phyloP scores from a whole-genome alignment of 2,888 invertebrate species.

The Schizaphis graminum region DNA sequence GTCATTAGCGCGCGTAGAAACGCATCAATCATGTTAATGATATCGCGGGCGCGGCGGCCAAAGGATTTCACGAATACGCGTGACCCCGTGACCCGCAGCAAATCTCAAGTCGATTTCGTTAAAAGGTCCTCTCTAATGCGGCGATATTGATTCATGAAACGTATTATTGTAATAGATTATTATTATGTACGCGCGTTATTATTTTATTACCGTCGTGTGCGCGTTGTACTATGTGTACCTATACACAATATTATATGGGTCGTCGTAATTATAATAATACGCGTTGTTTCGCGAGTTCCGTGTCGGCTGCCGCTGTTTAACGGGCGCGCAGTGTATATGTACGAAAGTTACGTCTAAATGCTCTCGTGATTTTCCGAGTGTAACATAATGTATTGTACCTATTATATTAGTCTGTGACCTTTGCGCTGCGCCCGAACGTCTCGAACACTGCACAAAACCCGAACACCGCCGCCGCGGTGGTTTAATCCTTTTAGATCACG shows the following conservation, averaged over 20 bases:
- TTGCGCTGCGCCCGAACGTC: neutral
- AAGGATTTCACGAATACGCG: neutral
- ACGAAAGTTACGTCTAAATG: conserved; percentile 23
- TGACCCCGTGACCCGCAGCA: neutral
- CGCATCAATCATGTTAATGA: conserved; percentile 42
- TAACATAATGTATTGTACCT: neutral
- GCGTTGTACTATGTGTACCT: neutral
- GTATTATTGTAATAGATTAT: neutral
- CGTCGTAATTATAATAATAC: neutral
- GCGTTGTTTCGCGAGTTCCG: neutral
- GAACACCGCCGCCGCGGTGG: neutral
- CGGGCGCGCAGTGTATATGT: neutral
- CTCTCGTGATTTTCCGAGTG: conserved; percentile 22
- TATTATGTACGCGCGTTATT: neutral
- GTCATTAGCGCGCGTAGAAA: conserved; percentile 25
- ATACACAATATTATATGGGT: too few relatives aligned
- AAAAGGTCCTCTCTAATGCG: neutral
- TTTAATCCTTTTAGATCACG: neutral
- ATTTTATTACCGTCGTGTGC: neutral
- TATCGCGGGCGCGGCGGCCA: neutral
- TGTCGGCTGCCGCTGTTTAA: neutral
- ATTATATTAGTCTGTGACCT: neutral
- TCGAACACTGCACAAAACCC: neutral
- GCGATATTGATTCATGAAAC: conserved; percentile 3
- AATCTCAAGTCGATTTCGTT: neutral